phyloP scores from a whole-genome alignment of 2,888 invertebrate species.

The Sminthurides aquaticus region DNA sequence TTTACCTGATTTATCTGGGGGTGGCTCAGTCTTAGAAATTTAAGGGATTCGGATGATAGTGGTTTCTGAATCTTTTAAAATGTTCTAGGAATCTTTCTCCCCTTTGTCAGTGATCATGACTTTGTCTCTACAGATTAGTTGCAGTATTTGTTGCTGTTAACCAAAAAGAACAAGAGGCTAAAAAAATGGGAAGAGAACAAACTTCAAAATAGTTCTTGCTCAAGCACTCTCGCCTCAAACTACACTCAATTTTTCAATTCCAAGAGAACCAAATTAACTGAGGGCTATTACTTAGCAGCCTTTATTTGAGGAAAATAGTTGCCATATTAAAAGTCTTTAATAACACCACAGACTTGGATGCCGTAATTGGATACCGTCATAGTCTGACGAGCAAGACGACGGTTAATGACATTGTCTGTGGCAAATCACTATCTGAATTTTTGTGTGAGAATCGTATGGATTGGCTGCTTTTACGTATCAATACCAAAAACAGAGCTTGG shows the following conservation, averaged over 20 bases:
- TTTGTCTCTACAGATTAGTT: constrained; percentile 80
- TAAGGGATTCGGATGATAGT: no score
- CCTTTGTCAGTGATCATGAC: constrained; percentile 73
- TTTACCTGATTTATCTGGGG: no score
- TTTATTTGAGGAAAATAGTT: no score
- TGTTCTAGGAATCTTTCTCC: constrained; percentile 60
- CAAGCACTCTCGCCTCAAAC: constrained; percentile 4
- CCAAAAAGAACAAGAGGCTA: constrained; percentile 58
- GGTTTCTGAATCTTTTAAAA: background rate
- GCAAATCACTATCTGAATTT: constrained; percentile 32
- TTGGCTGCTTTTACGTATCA: constrained; percentile 32
- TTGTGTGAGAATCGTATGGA: constrained; percentile 31
- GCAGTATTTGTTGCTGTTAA: constrained; percentile 79
- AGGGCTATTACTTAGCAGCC: no score
- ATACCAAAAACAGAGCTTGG: constrained; percentile 29
- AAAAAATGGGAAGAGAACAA: constrained; percentile 5
- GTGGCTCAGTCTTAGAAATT: no score
- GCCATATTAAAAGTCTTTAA: constrained; percentile 1
- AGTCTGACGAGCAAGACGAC: background rate
- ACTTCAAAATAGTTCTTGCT: background rate
- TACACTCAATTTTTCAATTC: constrained; percentile 21
- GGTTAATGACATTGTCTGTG: constrained; percentile 26
- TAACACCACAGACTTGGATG: background rate
- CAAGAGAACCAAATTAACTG: constrained; percentile 24
- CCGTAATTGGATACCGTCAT: background rate